A percentile compares a stretch with the other conserved stretches of the same genome.
Evolutionary conservation across 2,888 invertebrate genomes (phyloP).

Genomic region (Galeopsomyia nigrocyanea): DNA sequence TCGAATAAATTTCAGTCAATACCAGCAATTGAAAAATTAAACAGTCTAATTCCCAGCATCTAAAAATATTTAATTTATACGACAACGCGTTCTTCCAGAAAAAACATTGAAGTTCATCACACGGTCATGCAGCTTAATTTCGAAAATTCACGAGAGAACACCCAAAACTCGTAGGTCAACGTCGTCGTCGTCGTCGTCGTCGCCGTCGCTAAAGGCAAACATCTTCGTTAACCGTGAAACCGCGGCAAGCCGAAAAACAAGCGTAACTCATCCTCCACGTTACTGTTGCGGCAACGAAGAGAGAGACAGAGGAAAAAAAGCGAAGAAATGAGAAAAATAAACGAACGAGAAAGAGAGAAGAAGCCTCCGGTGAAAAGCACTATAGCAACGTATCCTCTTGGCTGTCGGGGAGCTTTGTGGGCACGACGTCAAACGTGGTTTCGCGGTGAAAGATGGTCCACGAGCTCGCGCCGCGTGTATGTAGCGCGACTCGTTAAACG

Average conservation of each 20-base stretch:
- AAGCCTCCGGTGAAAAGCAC: slow-evolving; percentile 21
- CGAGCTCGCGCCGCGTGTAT: slow-evolving; percentile 27
- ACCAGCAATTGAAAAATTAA: too few species aligned
- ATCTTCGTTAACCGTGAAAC: slow-evolving; percentile 16
- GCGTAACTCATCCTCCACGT: not conserved
- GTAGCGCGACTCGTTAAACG: slow-evolving; percentile 50
- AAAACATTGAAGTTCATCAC: too few species aligned
- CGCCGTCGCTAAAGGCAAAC: not conserved
- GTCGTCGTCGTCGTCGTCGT: too few species aligned
- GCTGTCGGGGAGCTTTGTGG: slow-evolving; percentile 28
- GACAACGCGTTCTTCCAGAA: too few species aligned
- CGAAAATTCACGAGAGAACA: too few species aligned
- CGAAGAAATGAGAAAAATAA: not conserved
- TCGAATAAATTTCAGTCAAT: too few species aligned
- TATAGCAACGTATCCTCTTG: slow-evolving; percentile 32
- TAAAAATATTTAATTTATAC: too few species aligned
- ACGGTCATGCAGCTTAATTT: too few species aligned
- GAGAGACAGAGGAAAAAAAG: not conserved
- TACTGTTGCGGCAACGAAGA: too few species aligned
- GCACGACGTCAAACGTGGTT: slow-evolving; percentile 32
- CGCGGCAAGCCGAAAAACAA: not conserved
- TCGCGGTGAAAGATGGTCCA: slow-evolving; percentile 32
- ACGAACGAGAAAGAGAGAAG: not conserved
- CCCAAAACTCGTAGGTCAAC: not conserved
- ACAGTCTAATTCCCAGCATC: too few species aligned